Evolutionary conservation across 2,113 vertebrate species (phyloP).

Genomic region (Otus sunia): DNA sequence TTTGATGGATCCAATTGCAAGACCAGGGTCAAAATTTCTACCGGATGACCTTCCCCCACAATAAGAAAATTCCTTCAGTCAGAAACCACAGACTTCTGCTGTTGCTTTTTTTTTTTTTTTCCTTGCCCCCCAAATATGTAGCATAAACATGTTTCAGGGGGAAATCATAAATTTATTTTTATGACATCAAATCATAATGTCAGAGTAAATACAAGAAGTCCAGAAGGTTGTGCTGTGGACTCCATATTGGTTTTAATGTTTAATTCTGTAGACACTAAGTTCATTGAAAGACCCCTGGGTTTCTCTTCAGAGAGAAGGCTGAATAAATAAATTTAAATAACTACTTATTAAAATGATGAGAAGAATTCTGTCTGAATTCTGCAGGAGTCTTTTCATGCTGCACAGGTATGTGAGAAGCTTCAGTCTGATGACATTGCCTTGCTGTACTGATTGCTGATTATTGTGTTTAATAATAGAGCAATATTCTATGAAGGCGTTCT

Average conservation of each 20-base stretch:
- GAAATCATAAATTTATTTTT: not conserved
- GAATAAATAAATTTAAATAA: not conserved
- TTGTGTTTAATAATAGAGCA: not conserved
- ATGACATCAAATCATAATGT: not conserved
- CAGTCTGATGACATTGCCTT: not conserved
- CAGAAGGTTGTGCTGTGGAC: not conserved
- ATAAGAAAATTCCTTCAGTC: not conserved
- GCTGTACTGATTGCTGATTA: not conserved
- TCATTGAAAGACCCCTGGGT: not conserved
- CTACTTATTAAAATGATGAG: not conserved
- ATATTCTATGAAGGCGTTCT: not conserved
- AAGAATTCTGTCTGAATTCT: not conserved
- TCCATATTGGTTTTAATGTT: not conserved
- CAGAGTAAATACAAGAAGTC: not conserved
- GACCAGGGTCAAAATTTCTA: not conserved
- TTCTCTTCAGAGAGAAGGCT: not conserved
- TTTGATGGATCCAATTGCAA: not conserved
- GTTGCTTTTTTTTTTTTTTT: not conserved
- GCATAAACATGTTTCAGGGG: not conserved
- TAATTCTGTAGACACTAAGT: not conserved
- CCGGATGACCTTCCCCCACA: not conserved
- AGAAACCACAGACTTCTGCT: not conserved
- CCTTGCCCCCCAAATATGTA: accelerated
- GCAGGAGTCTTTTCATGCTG: not conserved
- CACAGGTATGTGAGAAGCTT: not conserved